These are phyloP conservation scores for Tenualosa thibaudeaui DNA, from an alignment of 2,797 vertebrate genomes.

Conservation along the genomic window DNA sequence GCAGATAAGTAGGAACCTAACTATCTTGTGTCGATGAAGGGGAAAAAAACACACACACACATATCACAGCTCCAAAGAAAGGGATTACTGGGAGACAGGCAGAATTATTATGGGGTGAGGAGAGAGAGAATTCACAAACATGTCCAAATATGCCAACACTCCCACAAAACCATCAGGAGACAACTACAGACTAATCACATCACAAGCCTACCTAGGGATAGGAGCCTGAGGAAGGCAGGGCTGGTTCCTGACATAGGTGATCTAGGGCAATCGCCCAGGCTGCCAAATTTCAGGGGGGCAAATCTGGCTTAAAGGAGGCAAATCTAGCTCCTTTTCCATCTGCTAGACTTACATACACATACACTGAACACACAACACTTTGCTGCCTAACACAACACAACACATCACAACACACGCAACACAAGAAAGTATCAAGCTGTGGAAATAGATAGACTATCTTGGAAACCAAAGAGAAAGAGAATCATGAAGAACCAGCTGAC, in stretches of 20 bases:
- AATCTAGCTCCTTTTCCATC: no score
- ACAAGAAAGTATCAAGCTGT: background rate
- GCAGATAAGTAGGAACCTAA: conserved; percentile 69
- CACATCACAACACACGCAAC: background rate
- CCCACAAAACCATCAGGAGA: background rate
- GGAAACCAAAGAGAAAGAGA: background rate
- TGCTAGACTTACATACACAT: no score
- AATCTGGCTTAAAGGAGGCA: no score
- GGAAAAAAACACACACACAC: background rate
- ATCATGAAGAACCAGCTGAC: background rate
- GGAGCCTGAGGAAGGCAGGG: no score
- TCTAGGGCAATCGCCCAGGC: no score
- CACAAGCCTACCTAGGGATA: background rate
- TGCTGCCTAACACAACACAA: background rate
- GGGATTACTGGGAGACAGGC: no score
- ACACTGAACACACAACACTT: no score
- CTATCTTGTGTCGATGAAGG: conserved; percentile 75
- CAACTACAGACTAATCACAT: background rate
- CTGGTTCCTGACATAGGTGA: no score
- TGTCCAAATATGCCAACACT: background rate
- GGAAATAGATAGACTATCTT: background rate
- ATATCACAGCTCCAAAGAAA: no score
- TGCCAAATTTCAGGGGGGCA: no score
- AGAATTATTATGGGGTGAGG: no score
- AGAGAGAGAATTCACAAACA: background rate